Base-by-base conservation (phyloP, 2,888 invertebrate genomes). In the Fissipunctia ypsillon region DNA sequence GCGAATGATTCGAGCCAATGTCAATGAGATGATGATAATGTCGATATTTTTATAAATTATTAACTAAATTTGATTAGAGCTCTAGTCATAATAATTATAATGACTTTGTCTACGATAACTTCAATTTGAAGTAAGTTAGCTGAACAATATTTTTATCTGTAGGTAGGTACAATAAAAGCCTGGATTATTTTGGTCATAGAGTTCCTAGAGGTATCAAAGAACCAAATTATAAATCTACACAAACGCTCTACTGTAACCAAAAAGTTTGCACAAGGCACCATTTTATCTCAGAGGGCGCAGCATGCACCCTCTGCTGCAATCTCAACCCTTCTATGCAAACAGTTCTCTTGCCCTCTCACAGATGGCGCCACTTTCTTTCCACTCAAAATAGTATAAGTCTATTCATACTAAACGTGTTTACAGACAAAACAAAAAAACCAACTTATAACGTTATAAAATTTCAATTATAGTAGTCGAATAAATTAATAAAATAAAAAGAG, bases 321-420 rank as follows among this genome's bases (percentile, higher is more conserved):
- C 70, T 75, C 71, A 78, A 89, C 87, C 87, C 88, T 78, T 89
- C 84, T 76, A 74, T 35, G 63, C 48, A 76, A 72, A 83, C 82
- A 91, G 88, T 94, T 85, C 84, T 1, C 65, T 48, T 80, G 80
- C 95, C 95, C 93, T 88, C 59, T 69, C 77, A 89, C n/a, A 95
- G 95, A 95, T 94, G 95, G 93, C 94, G 91, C 76, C 43, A 69
- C 63, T 67, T 75, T 76, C 75, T 54, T 5, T 25, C 38, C 9
- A 12, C 45, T 38, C 14, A 45, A 69, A 28, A 31, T 56, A 48
- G 0, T 22, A 31, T 22, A 14, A 43, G 54, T 28, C 1, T 48
- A 43, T 67, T 48, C 22, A 66, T 14, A 22, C 0, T 14, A 25
- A 56, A 63, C 3, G 16, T 43, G n/a, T 61, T 22, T 38, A 10